Evolutionary conservation across 1,140 invertebrate species (phyloP).

Genomic region (Micrasema longulum): DNA sequence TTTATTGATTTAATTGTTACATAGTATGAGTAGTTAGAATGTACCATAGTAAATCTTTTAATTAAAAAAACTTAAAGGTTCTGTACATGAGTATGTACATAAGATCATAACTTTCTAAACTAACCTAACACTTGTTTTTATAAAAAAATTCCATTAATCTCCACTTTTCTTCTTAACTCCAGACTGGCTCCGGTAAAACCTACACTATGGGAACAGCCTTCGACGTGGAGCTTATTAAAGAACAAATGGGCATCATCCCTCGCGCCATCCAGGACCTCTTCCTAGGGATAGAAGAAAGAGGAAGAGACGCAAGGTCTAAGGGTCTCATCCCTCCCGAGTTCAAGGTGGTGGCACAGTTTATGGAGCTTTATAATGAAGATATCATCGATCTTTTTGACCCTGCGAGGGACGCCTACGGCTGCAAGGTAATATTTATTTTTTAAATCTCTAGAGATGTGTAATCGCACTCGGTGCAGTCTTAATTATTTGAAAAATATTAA

Average conservation of each 20-base stretch:
- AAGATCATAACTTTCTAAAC: too few species aligned
- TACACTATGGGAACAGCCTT: conserved; percentile 99
- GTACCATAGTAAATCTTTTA: too few species aligned
- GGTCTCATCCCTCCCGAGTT: conserved; percentile 78
- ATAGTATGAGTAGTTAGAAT: too few species aligned
- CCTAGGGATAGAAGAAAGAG: conserved; percentile 79
- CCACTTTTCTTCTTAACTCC: conserved; percentile 42
- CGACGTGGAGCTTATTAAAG: conserved; percentile 81
- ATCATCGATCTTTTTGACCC: conserved; percentile 92
- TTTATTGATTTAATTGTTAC: too few species aligned
- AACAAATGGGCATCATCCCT: conserved; percentile 90
- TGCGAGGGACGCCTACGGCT: conserved; percentile 68
- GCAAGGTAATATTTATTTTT: too few species aligned
- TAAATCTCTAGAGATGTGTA: too few species aligned
- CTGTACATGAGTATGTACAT: too few species aligned
- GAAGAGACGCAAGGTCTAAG: conserved; percentile 70
- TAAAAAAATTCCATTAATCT: too few species aligned
- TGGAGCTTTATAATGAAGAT: conserved; percentile 97
- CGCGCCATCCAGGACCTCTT: conserved; percentile 93
- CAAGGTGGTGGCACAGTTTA: conserved; percentile 88
- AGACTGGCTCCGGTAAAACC: conserved; percentile 97
- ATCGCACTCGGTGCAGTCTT: too few species aligned
- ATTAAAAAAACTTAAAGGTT: too few species aligned
- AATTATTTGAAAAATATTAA: too few species aligned
- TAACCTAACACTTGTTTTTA: too few species aligned